phyloP scores from a whole-genome alignment of 2,113 vertebrate species.

The Arothron firmamentum region DNA sequence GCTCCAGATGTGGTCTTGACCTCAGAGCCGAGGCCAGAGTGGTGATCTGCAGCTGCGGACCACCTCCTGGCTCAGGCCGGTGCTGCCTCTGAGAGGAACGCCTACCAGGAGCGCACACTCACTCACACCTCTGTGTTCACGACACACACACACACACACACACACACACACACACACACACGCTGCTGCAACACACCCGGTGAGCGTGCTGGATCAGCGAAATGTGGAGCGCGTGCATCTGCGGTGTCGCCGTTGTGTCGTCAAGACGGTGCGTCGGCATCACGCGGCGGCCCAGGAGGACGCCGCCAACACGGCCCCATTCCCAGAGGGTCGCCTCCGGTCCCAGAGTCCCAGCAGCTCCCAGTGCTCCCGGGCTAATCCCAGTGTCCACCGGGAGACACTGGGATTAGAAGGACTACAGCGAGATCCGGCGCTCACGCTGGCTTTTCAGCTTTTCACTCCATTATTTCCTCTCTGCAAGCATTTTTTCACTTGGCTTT shows the following conservation, averaged over 20 bases:
- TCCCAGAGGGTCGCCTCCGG: slow-evolving; percentile 57
- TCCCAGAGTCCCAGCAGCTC: slow-evolving; percentile 30
- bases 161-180: slow-evolving; percentile 2
- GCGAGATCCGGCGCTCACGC: too few relatives aligned
- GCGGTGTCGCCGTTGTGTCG: slow-evolving; percentile 38
- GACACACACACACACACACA: neutral
- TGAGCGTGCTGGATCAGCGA: slow-evolving; percentile 39
- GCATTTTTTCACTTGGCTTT: too few relatives aligned
- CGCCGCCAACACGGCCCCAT: slow-evolving; percentile 30
- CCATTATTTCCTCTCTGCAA: too few relatives aligned
- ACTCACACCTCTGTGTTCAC: neutral
- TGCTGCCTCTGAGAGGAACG: slow-evolving; percentile 44
- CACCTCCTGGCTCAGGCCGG: slow-evolving; percentile 34
- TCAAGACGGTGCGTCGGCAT: slow-evolving; percentile 50
- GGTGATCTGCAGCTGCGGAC: slow-evolving; percentile 45
- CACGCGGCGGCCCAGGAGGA: slow-evolving; percentile 25
- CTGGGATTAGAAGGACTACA: too few relatives aligned
- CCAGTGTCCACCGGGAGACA: too few relatives aligned
- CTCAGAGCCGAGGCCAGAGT: neutral
- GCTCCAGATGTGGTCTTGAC: too few relatives aligned
- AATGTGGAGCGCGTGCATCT: slow-evolving; percentile 41
- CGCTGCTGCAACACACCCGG: slow-evolving; percentile 37
- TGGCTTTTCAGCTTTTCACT: too few relatives aligned
- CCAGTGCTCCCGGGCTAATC: slow-evolving; percentile 24
- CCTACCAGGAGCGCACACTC: slow-evolving; percentile 18